A percentile compares a stretch with the other conserved stretches of the same genome.
phyloP scores from a whole-genome alignment of 2,113 vertebrate species.

The Oenanthe melanoleuca region DNA sequence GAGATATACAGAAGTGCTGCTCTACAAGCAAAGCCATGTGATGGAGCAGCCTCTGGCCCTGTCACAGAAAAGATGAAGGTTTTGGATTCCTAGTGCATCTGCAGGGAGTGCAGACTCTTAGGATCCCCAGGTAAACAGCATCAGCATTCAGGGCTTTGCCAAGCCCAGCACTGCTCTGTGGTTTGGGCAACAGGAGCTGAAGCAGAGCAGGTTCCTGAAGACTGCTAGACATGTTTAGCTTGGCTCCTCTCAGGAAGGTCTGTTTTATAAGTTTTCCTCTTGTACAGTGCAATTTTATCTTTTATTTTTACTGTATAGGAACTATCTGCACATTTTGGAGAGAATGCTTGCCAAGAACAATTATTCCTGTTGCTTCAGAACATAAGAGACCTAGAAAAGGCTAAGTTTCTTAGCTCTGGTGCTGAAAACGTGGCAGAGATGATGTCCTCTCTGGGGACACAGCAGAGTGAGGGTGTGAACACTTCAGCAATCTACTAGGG shows the following conservation, averaged over 20 bases:
- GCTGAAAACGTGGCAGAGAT: slow-evolving; percentile 26
- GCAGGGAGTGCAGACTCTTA: neutral
- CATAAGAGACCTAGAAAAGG: neutral
- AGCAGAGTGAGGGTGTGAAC: fast-evolving
- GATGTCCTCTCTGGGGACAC: neutral
- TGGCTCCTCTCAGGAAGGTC: neutral
- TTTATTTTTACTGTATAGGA: slow-evolving; percentile 36
- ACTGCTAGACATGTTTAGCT: neutral
- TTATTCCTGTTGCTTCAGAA: neutral
- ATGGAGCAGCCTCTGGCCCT: neutral
- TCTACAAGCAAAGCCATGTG: neutral
- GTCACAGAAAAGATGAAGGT: neutral
- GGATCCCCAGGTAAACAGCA: fast-evolving
- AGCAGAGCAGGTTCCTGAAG: neutral
- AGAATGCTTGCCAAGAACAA: neutral
- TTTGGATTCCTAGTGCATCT: neutral
- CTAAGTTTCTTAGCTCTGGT: neutral
- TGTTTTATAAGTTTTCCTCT: slow-evolving; percentile 26
- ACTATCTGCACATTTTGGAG: slow-evolving; percentile 27
- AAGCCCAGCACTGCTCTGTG: neutral
- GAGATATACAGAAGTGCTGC: neutral
- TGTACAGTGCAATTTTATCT: neutral
- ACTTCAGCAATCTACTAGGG: neutral
- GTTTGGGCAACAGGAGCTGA: neutral
- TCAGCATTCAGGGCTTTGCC: neutral